A percentile compares a stretch with the other conserved stretches of the same genome.
phyloP scores from a whole-genome alignment of 1,140 invertebrate genomes.

The Drosophila tsacasi region DNA sequence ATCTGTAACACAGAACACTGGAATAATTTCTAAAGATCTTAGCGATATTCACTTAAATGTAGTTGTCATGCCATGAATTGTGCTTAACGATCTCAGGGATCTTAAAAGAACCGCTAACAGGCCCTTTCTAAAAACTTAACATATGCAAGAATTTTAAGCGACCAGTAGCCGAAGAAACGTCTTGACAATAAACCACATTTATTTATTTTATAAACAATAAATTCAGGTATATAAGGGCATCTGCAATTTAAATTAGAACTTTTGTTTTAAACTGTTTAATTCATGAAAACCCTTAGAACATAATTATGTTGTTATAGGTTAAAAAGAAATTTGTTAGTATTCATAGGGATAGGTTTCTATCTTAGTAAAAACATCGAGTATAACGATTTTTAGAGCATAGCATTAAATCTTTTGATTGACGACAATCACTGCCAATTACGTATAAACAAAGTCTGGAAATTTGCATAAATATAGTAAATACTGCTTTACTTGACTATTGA shows the following conservation, averaged over 20 bases:
- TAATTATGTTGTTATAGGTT: not conserved
- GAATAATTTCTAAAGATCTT: conserved; percentile 11
- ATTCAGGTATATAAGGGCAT: not conserved
- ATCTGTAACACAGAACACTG: conserved; percentile 25
- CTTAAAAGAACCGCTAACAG: conserved; percentile 1
- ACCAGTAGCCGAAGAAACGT: not conserved
- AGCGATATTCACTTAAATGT: conserved; percentile 19
- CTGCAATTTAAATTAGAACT: not conserved
- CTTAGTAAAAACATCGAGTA: not conserved
- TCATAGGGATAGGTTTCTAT: not conserved
- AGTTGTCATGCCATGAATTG: conserved; percentile 11
- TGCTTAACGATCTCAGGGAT: not conserved
- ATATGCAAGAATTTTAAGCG: conserved; percentile 12
- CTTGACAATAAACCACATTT: not conserved
- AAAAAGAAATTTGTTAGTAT: not conserved
- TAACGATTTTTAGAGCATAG: not conserved
- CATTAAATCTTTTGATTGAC: not conserved
- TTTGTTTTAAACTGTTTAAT: not conserved
- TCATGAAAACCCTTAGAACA: not conserved
- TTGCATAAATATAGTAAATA: not conserved
- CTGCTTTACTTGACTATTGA: not conserved
- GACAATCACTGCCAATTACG: not conserved
- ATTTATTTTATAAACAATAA: not conserved
- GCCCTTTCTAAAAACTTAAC: conserved; percentile 42
- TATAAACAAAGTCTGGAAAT: not conserved